Conservation (phyloP, 2,888 invertebrate species). For the Tipula unca region DNA sequence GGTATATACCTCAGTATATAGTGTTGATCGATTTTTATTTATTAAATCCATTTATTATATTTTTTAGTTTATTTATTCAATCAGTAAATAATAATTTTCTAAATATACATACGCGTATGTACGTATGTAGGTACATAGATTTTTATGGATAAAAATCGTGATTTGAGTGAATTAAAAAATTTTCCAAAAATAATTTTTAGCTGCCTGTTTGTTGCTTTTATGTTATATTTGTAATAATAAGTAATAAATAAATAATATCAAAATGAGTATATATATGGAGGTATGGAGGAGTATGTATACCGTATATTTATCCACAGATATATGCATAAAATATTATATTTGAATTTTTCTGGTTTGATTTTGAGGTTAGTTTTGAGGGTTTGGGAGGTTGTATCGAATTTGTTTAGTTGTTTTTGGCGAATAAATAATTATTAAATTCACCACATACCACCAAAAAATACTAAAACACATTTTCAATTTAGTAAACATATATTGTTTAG, state of each 20-base stretch:
- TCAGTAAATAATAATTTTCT: neutral
- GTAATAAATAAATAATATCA: neutral
- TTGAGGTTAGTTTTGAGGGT: conserved; percentile 9
- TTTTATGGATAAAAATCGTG: conserved; percentile 9
- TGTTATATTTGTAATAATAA: neutral
- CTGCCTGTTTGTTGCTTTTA: neutral
- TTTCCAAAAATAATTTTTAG: neutral
- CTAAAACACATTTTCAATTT: neutral
- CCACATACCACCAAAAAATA: neutral
- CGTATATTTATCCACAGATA: neutral
- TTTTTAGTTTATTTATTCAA: conserved; percentile 3
- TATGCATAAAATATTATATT: neutral
- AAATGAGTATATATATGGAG: neutral
- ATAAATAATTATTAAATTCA: neutral
- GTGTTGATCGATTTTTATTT: conserved; percentile 8
- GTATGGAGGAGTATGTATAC: neutral
- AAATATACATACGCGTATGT: neutral
- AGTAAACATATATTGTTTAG: too few relatives aligned
- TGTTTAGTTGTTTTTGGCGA: neutral
- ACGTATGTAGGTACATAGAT: neutral
- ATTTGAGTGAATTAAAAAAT: conserved; percentile 8
- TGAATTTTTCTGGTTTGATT: conserved; percentile 16
- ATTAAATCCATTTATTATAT: neutral
- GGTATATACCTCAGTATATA: neutral
- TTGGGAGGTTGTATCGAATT: neutral